Percentiles rank a stretch among this genome's conserved stretches.
phyloP scores from a whole-genome alignment of 2,113 vertebrate genomes.

The Microcebus ravelobensis region DNA sequence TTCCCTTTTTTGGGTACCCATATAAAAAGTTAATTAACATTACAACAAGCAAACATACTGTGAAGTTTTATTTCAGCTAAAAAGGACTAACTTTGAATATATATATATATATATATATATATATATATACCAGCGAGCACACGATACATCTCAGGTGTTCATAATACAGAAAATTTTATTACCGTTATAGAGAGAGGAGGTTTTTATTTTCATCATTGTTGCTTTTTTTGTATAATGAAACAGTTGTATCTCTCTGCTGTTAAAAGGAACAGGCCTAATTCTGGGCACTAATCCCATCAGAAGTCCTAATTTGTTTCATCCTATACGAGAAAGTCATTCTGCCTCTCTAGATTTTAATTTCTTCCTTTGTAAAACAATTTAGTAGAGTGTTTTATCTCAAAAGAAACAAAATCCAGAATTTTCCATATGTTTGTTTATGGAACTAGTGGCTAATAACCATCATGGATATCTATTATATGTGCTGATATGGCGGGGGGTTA shows the following conservation, averaged over 20 bases:
- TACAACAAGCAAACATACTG: background rate
- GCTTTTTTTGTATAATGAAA: background rate
- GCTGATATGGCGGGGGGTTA: background rate
- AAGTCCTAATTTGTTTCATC: background rate
- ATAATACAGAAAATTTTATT: background rate
- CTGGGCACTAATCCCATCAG: background rate
- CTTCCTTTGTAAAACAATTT: background rate
- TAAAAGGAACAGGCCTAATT: background rate
- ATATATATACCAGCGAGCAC: background rate
- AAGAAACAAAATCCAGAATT: background rate
- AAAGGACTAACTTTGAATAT: background rate
- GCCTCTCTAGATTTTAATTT: background rate
- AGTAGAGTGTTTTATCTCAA: background rate
- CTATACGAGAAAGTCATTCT: background rate
- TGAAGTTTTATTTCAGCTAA: background rate
- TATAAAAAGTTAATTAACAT: background rate
- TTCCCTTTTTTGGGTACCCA: background rate
- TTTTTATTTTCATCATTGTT: background rate
- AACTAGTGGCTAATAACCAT: background rate
- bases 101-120: too few relatives aligned
- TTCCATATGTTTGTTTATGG: background rate
- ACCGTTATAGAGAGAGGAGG: background rate
- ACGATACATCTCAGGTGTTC: background rate
- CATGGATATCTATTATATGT: background rate
- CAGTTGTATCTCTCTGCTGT: background rate